A percentile compares a stretch with the other conserved stretches of the same genome.
phyloP scores from a whole-genome alignment of 2,113 vertebrate species.

The Poecilia latipinna region DNA sequence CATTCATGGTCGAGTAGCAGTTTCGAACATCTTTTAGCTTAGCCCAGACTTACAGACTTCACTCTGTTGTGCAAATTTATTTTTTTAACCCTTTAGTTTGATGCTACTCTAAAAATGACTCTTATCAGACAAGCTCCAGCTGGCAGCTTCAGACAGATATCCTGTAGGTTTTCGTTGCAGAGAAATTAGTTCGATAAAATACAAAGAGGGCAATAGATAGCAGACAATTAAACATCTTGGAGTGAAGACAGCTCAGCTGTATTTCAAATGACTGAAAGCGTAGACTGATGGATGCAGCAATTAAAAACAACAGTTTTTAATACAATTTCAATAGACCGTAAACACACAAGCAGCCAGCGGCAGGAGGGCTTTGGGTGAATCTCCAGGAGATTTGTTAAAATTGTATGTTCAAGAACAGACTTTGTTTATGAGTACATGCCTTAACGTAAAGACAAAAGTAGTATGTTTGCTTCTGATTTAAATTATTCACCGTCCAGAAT shows the following conservation, averaged over 20 bases:
- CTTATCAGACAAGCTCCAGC: constrained; percentile 61
- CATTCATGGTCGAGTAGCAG: constrained; percentile 23
- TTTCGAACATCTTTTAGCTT: constrained; percentile 14
- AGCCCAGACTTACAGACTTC: constrained; percentile 4
- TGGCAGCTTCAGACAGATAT: constrained; percentile 69
- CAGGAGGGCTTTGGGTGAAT: background rate
- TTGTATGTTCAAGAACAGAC: background rate
- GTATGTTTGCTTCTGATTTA: constrained; percentile 29
- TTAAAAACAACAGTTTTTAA: constrained; percentile 58
- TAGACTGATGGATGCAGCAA: constrained; percentile 55
- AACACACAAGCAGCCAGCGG: constrained; percentile 32
- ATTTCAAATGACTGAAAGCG: constrained; percentile 56
- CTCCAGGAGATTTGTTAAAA: background rate
- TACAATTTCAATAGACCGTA: constrained; percentile 39
- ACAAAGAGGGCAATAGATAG: constrained; percentile 48
- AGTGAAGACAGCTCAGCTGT: constrained; percentile 41
- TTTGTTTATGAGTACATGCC: constrained; percentile 3
- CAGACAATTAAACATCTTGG: constrained; percentile 70
- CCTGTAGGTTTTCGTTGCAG: constrained; percentile 59
- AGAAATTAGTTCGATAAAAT: constrained; percentile 72
- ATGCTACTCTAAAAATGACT: constrained; percentile 63
- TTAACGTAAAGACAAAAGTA: background rate
- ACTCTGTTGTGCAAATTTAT: constrained; percentile 45
- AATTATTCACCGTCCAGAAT: constrained; percentile 22
- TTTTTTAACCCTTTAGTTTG: constrained; percentile 40